Conservation (phyloP, 2,888 invertebrate genomes). For the Coleophora flavipennella region DNA sequence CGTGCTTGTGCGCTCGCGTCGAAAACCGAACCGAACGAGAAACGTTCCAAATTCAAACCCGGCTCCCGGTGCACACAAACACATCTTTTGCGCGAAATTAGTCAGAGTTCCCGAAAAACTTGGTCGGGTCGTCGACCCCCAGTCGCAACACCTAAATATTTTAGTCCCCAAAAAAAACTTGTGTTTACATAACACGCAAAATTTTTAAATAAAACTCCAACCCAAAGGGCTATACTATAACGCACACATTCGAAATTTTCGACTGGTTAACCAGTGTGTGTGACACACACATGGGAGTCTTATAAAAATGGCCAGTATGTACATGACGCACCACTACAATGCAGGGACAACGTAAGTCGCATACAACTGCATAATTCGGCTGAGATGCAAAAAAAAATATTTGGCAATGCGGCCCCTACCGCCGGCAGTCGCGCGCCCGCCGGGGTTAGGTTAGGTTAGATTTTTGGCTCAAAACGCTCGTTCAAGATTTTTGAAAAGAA, state of each 20-base stretch:
- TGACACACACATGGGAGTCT: constrained; percentile 51
- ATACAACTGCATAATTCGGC: constrained; percentile 74
- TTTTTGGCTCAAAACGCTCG: constrained; percentile 72
- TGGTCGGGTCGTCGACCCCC: constrained; percentile 62
- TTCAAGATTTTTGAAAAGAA: constrained; percentile 62
- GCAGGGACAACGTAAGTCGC: constrained; percentile 72
- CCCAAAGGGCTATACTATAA: constrained; percentile 43
- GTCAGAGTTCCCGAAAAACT: constrained; percentile 68
- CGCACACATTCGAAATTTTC: constrained; percentile 59
- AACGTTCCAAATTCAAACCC: constrained; percentile 28
- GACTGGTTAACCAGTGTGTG: constrained; percentile 48
- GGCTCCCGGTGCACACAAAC: constrained; percentile 38
- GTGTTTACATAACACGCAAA: constrained; percentile 67
- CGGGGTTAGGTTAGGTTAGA: constrained; percentile 73
- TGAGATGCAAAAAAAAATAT: constrained; percentile 74
- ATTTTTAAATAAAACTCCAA: constrained; percentile 54
- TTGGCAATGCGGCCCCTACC: constrained; percentile 74
- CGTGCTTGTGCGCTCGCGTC: constrained; percentile 7
- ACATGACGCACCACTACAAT: constrained; percentile 71
- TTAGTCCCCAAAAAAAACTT: constrained; percentile 52
- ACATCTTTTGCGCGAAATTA: constrained; percentile 59
- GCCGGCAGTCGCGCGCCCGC: constrained; percentile 71
- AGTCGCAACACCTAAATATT: constrained; percentile 63
- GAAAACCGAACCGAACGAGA: constrained; percentile 12
- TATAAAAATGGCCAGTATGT: constrained; percentile 67